Conservation (phyloP, 2,113 vertebrate genomes). For the Caloenas nicobarica region DNA sequence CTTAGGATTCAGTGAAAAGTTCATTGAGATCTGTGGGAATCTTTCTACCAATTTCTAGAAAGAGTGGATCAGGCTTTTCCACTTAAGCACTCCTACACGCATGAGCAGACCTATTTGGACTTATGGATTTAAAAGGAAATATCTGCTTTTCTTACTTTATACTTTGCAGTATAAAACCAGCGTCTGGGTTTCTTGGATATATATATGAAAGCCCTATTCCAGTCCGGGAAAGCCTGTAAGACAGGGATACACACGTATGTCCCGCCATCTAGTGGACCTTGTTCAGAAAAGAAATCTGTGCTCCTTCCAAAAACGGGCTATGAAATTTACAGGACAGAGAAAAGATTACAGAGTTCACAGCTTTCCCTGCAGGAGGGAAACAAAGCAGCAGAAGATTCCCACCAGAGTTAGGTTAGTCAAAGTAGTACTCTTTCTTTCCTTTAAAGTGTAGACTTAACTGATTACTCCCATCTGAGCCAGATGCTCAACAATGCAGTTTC, state of each 20-base stretch:
- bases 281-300: background rate
- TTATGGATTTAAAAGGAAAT: background rate
- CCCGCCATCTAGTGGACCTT: slow-evolving; percentile 61
- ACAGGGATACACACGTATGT: background rate
- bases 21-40: background rate
- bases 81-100: background rate
- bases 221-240: background rate
- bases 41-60: background rate
- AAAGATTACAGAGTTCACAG: background rate
- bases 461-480: background rate
- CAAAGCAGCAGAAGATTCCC: background rate
- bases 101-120: background rate
- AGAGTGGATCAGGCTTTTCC: background rate
- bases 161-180: background rate
- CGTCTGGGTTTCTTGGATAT: background rate
- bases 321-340: background rate
- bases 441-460: background rate
- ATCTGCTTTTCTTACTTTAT: background rate
- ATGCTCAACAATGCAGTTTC: background rate
- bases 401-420: background rate
- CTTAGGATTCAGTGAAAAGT: background rate
- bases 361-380: background rate
- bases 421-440: background rate
- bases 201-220: background rate
- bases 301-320: background rate